Evolutionary conservation across 2,888 invertebrate genomes (phyloP).

Genomic region (Clusia tigrina): DNA sequence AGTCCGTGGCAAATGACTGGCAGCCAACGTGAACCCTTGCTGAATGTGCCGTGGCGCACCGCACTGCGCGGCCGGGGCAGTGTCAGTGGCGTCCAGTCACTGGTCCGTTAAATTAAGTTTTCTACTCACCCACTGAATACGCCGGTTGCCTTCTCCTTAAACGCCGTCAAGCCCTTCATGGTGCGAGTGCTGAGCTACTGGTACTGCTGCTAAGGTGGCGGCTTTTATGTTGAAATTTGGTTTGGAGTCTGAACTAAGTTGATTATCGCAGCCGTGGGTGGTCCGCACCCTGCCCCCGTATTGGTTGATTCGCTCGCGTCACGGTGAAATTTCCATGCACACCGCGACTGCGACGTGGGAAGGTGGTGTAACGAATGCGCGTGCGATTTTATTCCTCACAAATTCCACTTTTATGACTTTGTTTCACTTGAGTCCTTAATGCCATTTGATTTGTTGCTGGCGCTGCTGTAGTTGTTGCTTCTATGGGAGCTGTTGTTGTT

Average conservation of each 20-base stretch:
- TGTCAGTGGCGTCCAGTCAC: slow-evolving; percentile 43
- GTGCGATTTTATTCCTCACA: slow-evolving; percentile 28
- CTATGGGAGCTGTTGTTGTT: slow-evolving; percentile 21
- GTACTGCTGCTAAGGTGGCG: slow-evolving; percentile 28
- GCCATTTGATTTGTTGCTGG: slow-evolving; percentile 42
- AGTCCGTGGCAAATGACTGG: slow-evolving; percentile 31
- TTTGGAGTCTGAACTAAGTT: slow-evolving; percentile 26
- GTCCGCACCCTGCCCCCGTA: slow-evolving; percentile 11
- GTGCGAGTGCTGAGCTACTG: slow-evolving; percentile 33
- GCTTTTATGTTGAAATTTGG: slow-evolving; percentile 29
- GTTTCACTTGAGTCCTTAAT: slow-evolving; percentile 50
- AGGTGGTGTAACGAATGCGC: slow-evolving; percentile 33
- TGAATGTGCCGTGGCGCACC: slow-evolving; percentile 11
- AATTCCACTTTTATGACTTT: slow-evolving; percentile 50
- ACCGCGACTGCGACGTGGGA: not conserved
- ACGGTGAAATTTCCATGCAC: slow-evolving; percentile 17
- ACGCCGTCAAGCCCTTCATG: slow-evolving; percentile 64
- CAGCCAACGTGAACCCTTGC: no score
- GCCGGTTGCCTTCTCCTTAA: slow-evolving; percentile 64
- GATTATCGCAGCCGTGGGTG: slow-evolving; percentile 31
- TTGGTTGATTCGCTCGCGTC: slow-evolving; percentile 21
- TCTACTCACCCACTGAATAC: slow-evolving; percentile 62
- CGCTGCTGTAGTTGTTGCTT: slow-evolving; percentile 17
- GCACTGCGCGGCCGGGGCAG: no score
- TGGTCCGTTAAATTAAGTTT: slow-evolving; percentile 64